Evolutionary conservation across 2,113 vertebrate species (phyloP), one percentile per base, ranked within the genome.

Genomic region (Oryzias woworae): DNA sequence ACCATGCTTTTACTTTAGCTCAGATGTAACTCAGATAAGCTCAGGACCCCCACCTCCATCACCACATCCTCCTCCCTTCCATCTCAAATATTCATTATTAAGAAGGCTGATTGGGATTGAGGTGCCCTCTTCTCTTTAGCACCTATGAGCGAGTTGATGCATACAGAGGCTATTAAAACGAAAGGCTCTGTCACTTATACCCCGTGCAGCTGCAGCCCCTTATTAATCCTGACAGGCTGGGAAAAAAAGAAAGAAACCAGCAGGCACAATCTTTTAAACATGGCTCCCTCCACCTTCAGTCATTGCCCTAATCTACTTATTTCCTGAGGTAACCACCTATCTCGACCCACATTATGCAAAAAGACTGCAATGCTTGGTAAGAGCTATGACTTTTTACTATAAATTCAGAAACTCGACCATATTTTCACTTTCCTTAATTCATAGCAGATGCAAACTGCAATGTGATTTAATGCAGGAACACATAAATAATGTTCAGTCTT

Each of bases 81-180:
- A 71, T 73, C 71, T 80, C 63, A 73, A 69, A 83, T 71, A 84
- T 80, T 87, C 80, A 84, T 82, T 78, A 79, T 44, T 52, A 63
- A 50, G 49, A 58, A 31, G 58, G 60, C 64, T 75, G 77, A 87
- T 85, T 76, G 75, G 78, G 75, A 79, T 71, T 7, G 75, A 81
- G 70, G 58, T 69, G 57, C 62, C 55, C 72, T 66, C 56, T 43
- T 73, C 24, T 56, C 53, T 78, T 52, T 71, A 55, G 68, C 69
- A 67, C 67, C 45, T 59, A 17, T 49, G 65, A 43, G 48, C 55
- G n/a, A 50, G 68, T 58, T 75, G 73, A 49, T 66, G 59, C 53
- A 76, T 80, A 42, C 52, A 58, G 47, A 59, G 36, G 63, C 80
- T 50, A 77, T 73, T 65, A 74, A 56, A 75, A 59, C 43, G 67